Base-by-base conservation (phyloP, 2,113 vertebrate genomes). In the Daphoenositta chrysoptera region DNA sequence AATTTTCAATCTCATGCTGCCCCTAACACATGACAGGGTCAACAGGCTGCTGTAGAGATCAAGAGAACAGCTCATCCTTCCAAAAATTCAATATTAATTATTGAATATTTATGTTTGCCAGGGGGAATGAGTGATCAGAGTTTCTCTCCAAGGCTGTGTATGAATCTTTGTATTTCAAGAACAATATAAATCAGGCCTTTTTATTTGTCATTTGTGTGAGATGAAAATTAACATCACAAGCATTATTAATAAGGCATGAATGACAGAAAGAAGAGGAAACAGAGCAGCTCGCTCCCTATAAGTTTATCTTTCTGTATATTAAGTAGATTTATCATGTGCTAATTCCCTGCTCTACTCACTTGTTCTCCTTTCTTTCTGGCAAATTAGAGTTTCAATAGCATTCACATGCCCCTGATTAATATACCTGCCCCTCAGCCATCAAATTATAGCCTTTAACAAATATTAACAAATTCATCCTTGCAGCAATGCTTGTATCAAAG, bases 231-330 rank as follows among this genome's bases (percentile, higher is more conserved):
- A 94, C 93, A 93, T 96, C 94, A 96, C 84, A 96, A 79, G 82
- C 90, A 95, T 97, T 95, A 95, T 97, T 97, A 97, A 97, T 97
- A 96, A 95, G 93, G 76, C 69, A 80, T 68, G 89, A 94, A 91
- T 30, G 35, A 90, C 78, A 97, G 81, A 91, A 94, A 93, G 89
- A 80, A 91, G 80, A 94, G 47, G 65, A 96, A 90, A 53, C 53
- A 92, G 50, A 94, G 72, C 77, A 79, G 70, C 64, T 91, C 28
- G 1, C 44, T 95, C 89, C 60, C 44, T 77, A 37, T 28, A 54
- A 91, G 79, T 83, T 93, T 81, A 44, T 92, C 35, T 72, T 71
- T 87, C 30, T 86, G 66, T 92, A 87, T 91, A 92, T 95, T 90
- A 91, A 79, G 35, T 69, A 90, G 81, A 91, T 95, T 94, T 90